Base-by-base conservation (phyloP, 2,888 invertebrate genomes). In the Malacosoma neustria region DNA sequence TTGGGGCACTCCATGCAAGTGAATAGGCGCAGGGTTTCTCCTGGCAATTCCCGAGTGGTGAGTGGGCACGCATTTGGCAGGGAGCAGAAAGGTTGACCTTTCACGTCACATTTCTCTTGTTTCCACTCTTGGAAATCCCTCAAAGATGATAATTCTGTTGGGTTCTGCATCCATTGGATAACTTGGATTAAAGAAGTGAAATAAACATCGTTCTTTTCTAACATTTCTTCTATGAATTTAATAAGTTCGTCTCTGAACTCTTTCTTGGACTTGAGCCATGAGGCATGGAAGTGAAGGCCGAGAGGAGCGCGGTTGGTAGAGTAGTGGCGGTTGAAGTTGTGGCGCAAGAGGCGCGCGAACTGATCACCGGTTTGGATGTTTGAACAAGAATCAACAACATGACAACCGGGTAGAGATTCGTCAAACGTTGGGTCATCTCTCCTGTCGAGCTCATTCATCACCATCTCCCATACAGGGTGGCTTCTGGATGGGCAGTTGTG, bases 1-100 rank as follows among this genome's bases (percentile, higher is more conserved):
- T 96, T 94, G 43, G 97, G 97, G 74, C 97, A 97, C 75, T 97
- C 96, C 93, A 96, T 95, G 79, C 97, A 97, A 38, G 97, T 97
- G 87, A 96, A 96, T 41, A 97, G 89, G 71, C 96, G 92, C 34
- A 96, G 89, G 34, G 95, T 96, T 80, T 97, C 96, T 45, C 96
- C 96, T 22, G 96, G 96, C 50, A 97, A 82, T 79, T 97, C 97
- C 60, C 96, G 88, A 42, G 96, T 96, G 33, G 92, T 95, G 54
- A 96, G 79, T 9, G 96, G 93, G 71, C 97, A 97, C 37, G 96
- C 93, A 65, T 97, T 97, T 40, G 96, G 96, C 56, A 96, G 79
- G 1, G 96, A 96, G 71, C 97, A 97, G 88, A 91, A 95, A 39
- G 97, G 94, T 72, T 96, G 95, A 38, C 96, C 96, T 77, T 96